Evolutionary conservation across 2,888 invertebrate genomes (phyloP).

Genomic region (Erpobdella octoculata): DNA sequence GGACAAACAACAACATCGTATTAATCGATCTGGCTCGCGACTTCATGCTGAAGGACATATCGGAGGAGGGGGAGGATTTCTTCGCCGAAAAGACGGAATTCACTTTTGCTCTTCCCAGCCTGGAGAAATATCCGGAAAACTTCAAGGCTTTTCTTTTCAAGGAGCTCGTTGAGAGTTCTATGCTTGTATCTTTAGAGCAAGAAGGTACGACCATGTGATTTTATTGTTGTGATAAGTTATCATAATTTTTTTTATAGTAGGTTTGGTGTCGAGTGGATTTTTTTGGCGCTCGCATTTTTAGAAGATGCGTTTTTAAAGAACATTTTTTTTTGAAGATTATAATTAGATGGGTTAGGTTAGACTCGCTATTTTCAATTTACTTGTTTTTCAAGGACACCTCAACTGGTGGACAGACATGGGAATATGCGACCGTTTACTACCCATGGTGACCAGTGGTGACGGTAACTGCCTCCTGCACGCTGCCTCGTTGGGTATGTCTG

Average conservation of each 20-base stretch:
- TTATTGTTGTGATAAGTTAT: not conserved
- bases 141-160: slow-evolving; percentile 70
- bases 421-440: slow-evolving; percentile 59
- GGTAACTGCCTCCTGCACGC: slow-evolving; percentile 82
- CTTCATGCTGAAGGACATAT: slow-evolving; percentile 55
- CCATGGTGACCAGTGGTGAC: slow-evolving; percentile 73
- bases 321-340: too few relatives aligned
- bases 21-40: slow-evolving; percentile 68
- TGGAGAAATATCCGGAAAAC: slow-evolving; percentile 62
- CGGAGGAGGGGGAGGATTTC: not conserved
- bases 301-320: too few relatives aligned
- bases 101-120: slow-evolving; percentile 71
- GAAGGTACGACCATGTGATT: slow-evolving; percentile 53
- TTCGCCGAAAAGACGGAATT: slow-evolving; percentile 20
- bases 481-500: slow-evolving; percentile 62
- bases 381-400: slow-evolving; percentile 64
- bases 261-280: too few relatives aligned
- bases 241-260: not conserved
- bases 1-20: slow-evolving; percentile 71
- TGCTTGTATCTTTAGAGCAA: slow-evolving; percentile 68
- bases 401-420: slow-evolving; percentile 69
- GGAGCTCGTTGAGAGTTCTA: slow-evolving; percentile 74
- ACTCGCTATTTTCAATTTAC: too few relatives aligned
- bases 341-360: too few relatives aligned
- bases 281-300: too few relatives aligned